Evolutionary conservation across 2,797 vertebrate genomes (phyloP).

Genomic region (Aselliscus stoliczkanus): DNA sequence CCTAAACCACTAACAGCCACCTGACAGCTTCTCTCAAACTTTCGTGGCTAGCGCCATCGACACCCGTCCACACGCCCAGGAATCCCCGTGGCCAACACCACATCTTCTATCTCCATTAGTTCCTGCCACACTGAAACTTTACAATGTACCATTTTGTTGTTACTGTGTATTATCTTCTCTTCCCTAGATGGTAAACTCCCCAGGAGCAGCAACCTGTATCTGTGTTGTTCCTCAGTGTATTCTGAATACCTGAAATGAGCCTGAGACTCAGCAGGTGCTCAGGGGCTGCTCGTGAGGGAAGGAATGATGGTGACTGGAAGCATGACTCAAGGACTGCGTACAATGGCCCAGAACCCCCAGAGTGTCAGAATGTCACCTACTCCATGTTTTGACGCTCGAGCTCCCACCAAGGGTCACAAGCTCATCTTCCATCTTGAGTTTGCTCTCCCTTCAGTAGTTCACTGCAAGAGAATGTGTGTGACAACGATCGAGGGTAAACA

Average conservation of each 20-base stretch:
- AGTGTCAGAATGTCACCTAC: rapidly evolving
- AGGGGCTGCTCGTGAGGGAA: not conserved
- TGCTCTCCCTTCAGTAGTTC: not conserved
- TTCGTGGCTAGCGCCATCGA: rapidly evolving
- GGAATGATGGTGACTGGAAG: rapidly evolving
- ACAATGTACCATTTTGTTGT: no score
- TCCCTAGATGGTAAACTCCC: not conserved
- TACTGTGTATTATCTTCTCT: not conserved
- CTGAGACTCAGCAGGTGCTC: rapidly evolving
- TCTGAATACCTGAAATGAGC: not conserved
- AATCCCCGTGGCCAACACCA: rapidly evolving
- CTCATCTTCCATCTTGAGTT: not conserved
- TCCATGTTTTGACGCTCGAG: no score
- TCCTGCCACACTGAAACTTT: not conserved
- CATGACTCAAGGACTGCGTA: not conserved
- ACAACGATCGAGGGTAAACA: rapidly evolving
- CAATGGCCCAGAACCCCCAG: not conserved
- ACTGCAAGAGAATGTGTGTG: not conserved
- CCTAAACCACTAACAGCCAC: rapidly evolving
- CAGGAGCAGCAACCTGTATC: not conserved
- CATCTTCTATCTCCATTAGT: not conserved
- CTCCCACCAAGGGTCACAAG: not conserved
- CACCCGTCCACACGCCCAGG: rapidly evolving
- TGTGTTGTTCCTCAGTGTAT: not conserved
- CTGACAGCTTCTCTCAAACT: not conserved